A percentile compares a stretch with the other conserved stretches of the same genome.
These are phyloP conservation scores for Rhinoderma darwinii DNA, from an alignment of 2,113 vertebrate species.

Conservation along the genomic window DNA sequence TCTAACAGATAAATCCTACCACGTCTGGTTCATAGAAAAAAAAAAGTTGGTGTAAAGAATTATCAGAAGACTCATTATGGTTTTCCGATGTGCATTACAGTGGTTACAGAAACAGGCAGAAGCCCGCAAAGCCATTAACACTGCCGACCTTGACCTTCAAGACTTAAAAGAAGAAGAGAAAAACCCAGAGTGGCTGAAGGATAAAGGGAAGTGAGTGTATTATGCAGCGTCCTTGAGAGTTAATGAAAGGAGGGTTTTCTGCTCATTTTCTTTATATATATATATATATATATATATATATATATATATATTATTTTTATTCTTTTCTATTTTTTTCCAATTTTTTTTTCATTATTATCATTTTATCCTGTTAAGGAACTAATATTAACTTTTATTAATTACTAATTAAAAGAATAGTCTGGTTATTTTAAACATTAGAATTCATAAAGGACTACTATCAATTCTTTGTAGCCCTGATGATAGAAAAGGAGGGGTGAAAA, in stretches of 20 bases:
- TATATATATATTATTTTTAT: background rate
- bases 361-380: background rate
- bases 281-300: background rate
- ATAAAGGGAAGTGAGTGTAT: slow-evolving; percentile 90
- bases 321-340: too few relatives aligned
- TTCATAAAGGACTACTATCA: too few relatives aligned
- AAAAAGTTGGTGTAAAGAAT: background rate
- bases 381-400: too few relatives aligned
- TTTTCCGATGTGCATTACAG: slow-evolving; percentile 65
- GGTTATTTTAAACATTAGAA: too few relatives aligned
- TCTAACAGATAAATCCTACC: background rate
- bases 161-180: slow-evolving; percentile 88
- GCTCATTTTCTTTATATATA: background rate
- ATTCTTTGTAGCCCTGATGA: too few relatives aligned
- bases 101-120: slow-evolving; percentile 92
- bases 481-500: too few relatives aligned
- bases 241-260: background rate
- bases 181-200: slow-evolving; percentile 92
- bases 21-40: too few relatives aligned
- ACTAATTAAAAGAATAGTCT: too few relatives aligned
- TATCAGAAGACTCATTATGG: background rate
- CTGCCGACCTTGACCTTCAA: slow-evolving; percentile 77
- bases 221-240: background rate
- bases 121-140: slow-evolving; percentile 71
- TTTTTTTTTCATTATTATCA: background rate